Conservation (phyloP, 2,113 vertebrate species). For the Muscicapa adusta region DNA sequence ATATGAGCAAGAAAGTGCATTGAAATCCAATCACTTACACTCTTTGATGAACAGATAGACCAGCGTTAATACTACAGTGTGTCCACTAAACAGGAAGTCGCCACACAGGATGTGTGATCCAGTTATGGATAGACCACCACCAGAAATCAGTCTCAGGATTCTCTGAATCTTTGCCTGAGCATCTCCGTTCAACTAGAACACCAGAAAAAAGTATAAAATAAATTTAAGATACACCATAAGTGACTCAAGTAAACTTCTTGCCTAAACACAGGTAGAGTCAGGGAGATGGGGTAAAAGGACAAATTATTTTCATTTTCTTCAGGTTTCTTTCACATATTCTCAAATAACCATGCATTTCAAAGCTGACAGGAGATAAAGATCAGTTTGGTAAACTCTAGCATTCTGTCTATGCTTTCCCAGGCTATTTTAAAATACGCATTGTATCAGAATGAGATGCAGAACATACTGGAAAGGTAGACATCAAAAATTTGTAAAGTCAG, state of each 20-base stretch:
- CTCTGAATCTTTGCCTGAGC: slow-evolving; percentile 91
- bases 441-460: neutral
- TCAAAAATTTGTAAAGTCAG: neutral
- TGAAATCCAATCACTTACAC: slow-evolving; percentile 79
- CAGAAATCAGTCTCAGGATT: slow-evolving; percentile 88
- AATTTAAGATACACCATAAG: neutral
- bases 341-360: neutral
- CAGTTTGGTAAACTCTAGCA: neutral
- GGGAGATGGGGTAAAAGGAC: neutral
- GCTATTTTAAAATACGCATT: neutral
- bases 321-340: neutral
- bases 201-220: neutral
- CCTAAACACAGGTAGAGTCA: neutral
- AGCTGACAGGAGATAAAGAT: neutral
- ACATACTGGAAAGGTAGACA: neutral
- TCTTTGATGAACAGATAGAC: slow-evolving; percentile 98
- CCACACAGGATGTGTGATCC: slow-evolving; percentile 93
- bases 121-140: slow-evolving; percentile 92
- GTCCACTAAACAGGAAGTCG: slow-evolving; percentile 96
- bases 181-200: slow-evolving; percentile 86
- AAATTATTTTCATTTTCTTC: neutral
- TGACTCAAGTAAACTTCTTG: neutral
- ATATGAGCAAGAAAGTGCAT: neutral
- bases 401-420: neutral
- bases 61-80: slow-evolving; percentile 92